Conservation (phyloP, 2,888 invertebrate genomes). For the Xestia sexstrigata region DNA sequence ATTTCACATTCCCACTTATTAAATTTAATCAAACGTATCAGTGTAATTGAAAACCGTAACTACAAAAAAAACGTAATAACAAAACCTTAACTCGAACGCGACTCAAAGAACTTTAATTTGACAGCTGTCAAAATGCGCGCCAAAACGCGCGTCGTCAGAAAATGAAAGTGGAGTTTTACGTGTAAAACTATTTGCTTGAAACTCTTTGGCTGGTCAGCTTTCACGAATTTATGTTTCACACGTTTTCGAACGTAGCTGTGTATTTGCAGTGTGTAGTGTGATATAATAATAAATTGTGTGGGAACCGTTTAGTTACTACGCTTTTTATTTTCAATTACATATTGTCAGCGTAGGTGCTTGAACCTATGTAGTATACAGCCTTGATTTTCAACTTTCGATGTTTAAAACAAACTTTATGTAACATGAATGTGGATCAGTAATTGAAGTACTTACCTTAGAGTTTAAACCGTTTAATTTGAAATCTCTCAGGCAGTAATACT, state of each 20-base stretch:
- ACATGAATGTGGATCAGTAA: background rate
- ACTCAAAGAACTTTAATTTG: slow-evolving; percentile 63
- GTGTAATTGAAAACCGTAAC: slow-evolving; percentile 17
- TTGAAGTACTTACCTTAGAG: background rate
- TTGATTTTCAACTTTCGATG: slow-evolving; percentile 20
- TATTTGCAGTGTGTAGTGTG: slow-evolving; percentile 64
- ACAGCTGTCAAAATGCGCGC: slow-evolving; percentile 72
- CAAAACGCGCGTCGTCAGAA: slow-evolving; percentile 67
- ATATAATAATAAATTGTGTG: slow-evolving; percentile 68
- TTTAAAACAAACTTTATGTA: background rate
- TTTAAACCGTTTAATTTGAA: background rate
- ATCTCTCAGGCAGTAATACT: background rate
- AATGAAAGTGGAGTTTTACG: slow-evolving; percentile 74
- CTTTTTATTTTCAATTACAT: slow-evolving; percentile 46
- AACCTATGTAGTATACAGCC: slow-evolving; percentile 17
- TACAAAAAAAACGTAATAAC: slow-evolving; percentile 3
- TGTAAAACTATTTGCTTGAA: slow-evolving; percentile 68
- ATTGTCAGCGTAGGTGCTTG: slow-evolving; percentile 21
- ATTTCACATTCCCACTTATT: slow-evolving; percentile 22
- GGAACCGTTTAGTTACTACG: slow-evolving; percentile 56
- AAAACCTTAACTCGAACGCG: slow-evolving; percentile 18
- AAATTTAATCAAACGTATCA: slow-evolving; percentile 23
- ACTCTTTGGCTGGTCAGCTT: slow-evolving; percentile 74
- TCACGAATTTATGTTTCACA: slow-evolving; percentile 85
- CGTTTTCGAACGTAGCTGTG: slow-evolving; percentile 79